These are phyloP conservation scores for Tychaedon coryphoeus DNA, from an alignment of 2,113 vertebrate genomes.

Conservation along the genomic window DNA sequence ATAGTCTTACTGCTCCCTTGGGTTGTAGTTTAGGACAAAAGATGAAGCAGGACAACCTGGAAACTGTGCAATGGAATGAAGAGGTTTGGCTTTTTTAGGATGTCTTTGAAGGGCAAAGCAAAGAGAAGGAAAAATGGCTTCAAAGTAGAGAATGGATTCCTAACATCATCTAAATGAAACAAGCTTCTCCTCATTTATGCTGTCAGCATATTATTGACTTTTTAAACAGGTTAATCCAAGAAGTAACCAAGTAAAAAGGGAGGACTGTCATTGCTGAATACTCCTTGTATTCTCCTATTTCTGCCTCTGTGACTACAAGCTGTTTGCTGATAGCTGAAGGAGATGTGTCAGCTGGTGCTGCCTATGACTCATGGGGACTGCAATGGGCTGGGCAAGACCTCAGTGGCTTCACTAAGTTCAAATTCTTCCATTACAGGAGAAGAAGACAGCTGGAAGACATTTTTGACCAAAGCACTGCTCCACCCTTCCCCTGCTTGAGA, in stretches of 20 bases:
- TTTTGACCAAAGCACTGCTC: neutral
- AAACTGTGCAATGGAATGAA: neutral
- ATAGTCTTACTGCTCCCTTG: neutral
- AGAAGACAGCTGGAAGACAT: neutral
- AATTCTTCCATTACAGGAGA: neutral
- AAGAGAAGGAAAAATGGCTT: neutral
- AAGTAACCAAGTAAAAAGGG: slow-evolving; percentile 6
- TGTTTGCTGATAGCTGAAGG: neutral
- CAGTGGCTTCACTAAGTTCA: neutral
- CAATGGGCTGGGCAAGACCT: neutral
- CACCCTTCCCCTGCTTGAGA: neutral
- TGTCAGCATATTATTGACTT: neutral
- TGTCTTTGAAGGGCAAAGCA: neutral
- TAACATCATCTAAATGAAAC: neutral
- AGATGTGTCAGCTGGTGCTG: neutral
- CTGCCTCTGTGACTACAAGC: neutral
- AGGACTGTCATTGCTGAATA: neutral
- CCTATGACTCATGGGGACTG: neutral
- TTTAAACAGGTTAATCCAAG: neutral
- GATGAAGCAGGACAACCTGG: neutral
- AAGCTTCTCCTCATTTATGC: neutral
- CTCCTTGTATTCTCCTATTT: neutral
- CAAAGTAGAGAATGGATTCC: neutral
- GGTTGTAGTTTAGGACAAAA: neutral
- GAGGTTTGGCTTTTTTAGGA: neutral